These are phyloP conservation scores for Leucoraja erinaceus DNA, from an alignment of 2,113 vertebrate species.

Conservation along the genomic window DNA sequence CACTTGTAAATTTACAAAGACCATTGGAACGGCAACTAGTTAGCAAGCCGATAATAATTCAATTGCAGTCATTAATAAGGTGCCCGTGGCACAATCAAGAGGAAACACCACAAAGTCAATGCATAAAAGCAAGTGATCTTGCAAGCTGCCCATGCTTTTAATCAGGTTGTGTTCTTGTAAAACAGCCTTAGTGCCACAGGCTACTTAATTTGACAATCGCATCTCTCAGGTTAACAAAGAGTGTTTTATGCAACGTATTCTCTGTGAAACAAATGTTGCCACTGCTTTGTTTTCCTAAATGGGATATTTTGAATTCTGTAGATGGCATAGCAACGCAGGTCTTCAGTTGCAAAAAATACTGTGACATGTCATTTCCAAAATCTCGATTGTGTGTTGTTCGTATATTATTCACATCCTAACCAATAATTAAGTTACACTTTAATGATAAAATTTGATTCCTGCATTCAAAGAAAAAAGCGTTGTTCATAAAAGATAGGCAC, in stretches of 20 bases:
- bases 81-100: background rate
- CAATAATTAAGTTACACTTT: background rate
- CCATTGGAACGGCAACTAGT: background rate
- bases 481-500: no score
- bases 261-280: background rate
- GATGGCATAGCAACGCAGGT: background rate
- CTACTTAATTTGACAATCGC: background rate
- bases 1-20: background rate
- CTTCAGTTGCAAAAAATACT: background rate
- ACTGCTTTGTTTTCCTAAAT: background rate
- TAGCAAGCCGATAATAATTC: background rate
- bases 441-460: background rate
- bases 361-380: background rate
- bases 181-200: slow-evolving; percentile 3
- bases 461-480: no score
- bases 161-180: background rate
- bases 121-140: slow-evolving; percentile 8
- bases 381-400: background rate
- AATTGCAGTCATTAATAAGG: background rate
- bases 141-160: background rate
- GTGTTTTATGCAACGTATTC: background rate
- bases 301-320: background rate
- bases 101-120: background rate
- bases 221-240: background rate
- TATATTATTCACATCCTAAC: background rate